These are phyloP conservation scores for Pelobates fuscus DNA, from an alignment of 2,113 vertebrate genomes.

Conservation along the genomic window DNA sequence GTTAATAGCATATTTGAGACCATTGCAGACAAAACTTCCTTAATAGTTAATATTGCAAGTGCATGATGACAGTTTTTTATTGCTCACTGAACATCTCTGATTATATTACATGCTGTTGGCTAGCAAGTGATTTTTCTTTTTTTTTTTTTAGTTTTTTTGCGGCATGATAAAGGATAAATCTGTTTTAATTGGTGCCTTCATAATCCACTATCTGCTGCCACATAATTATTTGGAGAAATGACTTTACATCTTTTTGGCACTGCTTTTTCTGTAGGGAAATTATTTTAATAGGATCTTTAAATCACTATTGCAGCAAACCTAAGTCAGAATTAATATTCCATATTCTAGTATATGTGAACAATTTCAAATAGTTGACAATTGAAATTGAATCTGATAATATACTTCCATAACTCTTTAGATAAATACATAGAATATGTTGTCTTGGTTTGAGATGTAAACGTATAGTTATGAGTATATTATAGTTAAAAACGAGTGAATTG, in stretches of 20 bases:
- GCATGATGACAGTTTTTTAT: conserved; percentile 16
- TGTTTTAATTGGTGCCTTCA: conserved; percentile 47
- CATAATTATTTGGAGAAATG: conserved; percentile 48
- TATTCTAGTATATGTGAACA: not conserved
- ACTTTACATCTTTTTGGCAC: conserved; percentile 42
- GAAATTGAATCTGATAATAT: no score
- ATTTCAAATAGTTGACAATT: no score
- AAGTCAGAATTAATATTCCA: conserved; percentile 28
- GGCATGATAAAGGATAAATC: conserved; percentile 38
- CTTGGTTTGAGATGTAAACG: no score
- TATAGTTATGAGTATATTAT: no score
- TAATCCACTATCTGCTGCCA: conserved; percentile 40
- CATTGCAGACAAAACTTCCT: not conserved
- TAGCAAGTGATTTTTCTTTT: not conserved
- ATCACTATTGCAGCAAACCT: conserved; percentile 15
- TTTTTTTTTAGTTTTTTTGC: conserved; percentile 21
- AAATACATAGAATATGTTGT: no score
- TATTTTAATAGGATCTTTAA: conserved; percentile 37
- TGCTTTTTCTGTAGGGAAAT: conserved; percentile 45
- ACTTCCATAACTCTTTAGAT: no score
- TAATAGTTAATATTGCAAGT: not conserved
- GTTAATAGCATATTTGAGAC: no score
- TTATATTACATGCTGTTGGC: conserved; percentile 21
- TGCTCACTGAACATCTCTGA: conserved; percentile 2
- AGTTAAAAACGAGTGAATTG: no score